A percentile compares a stretch with the other conserved stretches of the same genome.
These are phyloP conservation scores for Sesia bembeciformis DNA, from an alignment of 2,888 invertebrate species.

Conservation along the genomic window DNA sequence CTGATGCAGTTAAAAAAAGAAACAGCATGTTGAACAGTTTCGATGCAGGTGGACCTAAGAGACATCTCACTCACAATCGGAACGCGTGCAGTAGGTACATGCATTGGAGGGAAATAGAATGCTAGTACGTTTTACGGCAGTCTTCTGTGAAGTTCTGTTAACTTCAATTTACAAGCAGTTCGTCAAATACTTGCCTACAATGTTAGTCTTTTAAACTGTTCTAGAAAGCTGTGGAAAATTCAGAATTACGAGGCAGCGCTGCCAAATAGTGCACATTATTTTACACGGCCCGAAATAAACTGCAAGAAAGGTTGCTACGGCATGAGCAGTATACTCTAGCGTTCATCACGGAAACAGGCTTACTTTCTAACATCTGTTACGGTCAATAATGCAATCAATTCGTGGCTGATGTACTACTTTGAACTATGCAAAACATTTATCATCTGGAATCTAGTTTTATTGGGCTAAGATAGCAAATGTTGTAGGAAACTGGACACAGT, in stretches of 20 bases:
- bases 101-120: too few relatives aligned
- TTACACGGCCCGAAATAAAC: not conserved
- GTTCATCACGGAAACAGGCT: not conserved
- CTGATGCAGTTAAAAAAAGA: not conserved
- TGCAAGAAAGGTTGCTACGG: not conserved
- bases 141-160: not conserved
- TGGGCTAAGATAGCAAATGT: not conserved
- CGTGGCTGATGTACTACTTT: not conserved
- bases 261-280: not conserved
- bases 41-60: not conserved
- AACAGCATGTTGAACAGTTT: not conserved
- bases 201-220: not conserved
- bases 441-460: not conserved
- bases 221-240: not conserved
- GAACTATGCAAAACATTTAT: not conserved
- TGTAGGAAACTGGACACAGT: not conserved
- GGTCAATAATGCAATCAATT: not conserved
- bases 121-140: too few relatives aligned
- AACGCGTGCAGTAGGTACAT: too few relatives aligned
- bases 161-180: not conserved
- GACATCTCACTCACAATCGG: not conserved
- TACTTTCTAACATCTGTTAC: not conserved
- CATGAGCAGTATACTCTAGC: not conserved
- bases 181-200: not conserved
- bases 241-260: not conserved